These are phyloP conservation scores for Bambusicola thoracicus DNA, from an alignment of 2,113 vertebrate species.

Conservation along the genomic window DNA sequence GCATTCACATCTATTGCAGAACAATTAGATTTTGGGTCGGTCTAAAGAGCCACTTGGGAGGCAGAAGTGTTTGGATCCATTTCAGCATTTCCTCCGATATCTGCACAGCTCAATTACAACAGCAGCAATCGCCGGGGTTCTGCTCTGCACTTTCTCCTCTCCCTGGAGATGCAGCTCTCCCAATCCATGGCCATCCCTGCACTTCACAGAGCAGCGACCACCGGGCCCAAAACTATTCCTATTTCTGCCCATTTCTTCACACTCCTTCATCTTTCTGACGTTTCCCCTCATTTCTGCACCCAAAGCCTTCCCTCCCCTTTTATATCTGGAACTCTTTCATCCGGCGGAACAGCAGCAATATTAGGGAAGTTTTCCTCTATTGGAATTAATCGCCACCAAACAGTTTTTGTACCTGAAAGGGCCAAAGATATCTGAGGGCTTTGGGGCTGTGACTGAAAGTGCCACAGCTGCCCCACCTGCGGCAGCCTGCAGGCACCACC, in stretches of 20 bases:
- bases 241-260: not conserved
- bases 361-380: rapidly evolving
- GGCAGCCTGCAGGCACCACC: no score
- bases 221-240: not conserved
- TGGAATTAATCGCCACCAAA: not conserved
- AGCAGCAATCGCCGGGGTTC: not conserved
- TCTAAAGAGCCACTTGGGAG: not conserved
- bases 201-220: no score
- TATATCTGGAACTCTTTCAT: not conserved
- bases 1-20: rapidly evolving
- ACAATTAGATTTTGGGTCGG: not conserved
- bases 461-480: not conserved
- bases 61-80: not conserved
- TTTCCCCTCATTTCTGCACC: not conserved
- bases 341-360: rapidly evolving
- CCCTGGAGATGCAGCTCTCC: not conserved
- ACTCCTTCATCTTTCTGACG: rapidly evolving
- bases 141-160: not conserved
- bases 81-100: not conserved
- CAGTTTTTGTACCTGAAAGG: not conserved
- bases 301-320: not conserved
- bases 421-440: not conserved
- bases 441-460: rapidly evolving
- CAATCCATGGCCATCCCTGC: not conserved
- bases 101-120: not conserved